Percentiles rank a stretch among this genome's conserved stretches.
Conservation (phyloP, 2,797 vertebrate species). For the Valencia hispanica region DNA sequence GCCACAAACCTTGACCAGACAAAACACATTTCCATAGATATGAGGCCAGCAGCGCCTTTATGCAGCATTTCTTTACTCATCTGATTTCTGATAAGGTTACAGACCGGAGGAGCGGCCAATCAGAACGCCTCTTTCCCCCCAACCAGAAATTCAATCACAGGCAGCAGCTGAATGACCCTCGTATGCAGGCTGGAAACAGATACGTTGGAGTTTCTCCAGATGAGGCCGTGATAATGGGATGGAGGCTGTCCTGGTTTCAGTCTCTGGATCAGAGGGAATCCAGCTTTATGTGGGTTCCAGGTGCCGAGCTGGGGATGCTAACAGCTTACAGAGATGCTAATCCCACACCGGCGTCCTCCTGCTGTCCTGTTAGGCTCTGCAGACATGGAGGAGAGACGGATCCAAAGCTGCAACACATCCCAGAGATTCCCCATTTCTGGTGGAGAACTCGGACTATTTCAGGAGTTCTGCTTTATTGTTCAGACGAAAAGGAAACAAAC, state of each 20-base stretch:
- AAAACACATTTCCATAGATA: constrained; percentile 71
- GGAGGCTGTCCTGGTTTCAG: constrained; percentile 32
- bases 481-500: too few relatives aligned
- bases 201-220: constrained; percentile 38
- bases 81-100: constrained; percentile 70
- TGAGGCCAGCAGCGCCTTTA: constrained; percentile 56
- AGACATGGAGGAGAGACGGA: too few relatives aligned
- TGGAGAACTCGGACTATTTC: too few relatives aligned
- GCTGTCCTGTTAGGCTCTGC: too few relatives aligned
- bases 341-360: too few relatives aligned
- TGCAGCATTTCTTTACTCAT: constrained; percentile 53
- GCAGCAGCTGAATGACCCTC: constrained; percentile 58
- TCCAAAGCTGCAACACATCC: too few relatives aligned
- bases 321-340: too few relatives aligned
- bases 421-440: too few relatives aligned
- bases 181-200: constrained; percentile 58
- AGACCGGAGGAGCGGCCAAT: constrained; percentile 33
- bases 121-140: constrained; percentile 51
- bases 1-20: constrained; percentile 35
- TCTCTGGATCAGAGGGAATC: constrained; percentile 26
- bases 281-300: too few relatives aligned
- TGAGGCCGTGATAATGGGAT: not conserved
- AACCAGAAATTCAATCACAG: constrained; percentile 59
- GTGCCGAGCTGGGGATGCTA: too few relatives aligned
- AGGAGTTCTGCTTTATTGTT: too few relatives aligned